Conservation (phyloP, 2,888 invertebrate genomes). For the Apoderus coryli region DNA sequence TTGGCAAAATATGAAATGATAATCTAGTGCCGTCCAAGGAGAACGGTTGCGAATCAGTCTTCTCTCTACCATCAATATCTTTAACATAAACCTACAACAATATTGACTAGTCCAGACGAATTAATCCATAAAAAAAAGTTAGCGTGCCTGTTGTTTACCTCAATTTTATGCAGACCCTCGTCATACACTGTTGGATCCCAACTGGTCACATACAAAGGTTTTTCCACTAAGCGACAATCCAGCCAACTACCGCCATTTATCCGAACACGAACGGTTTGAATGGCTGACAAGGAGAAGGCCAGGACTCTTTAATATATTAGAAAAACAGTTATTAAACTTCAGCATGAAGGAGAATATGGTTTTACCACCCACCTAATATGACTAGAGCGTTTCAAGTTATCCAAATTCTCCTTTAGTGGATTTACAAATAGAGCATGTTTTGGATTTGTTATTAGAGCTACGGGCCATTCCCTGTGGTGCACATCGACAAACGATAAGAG, state of each 20-base stretch:
- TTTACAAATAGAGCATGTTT: constrained; percentile 64
- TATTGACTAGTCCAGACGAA: constrained; percentile 9
- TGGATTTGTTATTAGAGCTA: constrained; percentile 79
- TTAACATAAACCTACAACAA: constrained; percentile 38
- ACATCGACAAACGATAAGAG: constrained; percentile 74
- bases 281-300: constrained; percentile 55
- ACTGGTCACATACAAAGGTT: constrained; percentile 54
- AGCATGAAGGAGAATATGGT: not conserved
- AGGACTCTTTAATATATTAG: constrained; percentile 43
- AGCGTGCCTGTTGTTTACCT: constrained; percentile 29
- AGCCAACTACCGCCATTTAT: constrained; percentile 53
- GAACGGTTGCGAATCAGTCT: constrained; percentile 52
- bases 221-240: constrained; percentile 42
- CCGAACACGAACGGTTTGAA: constrained; percentile 49
- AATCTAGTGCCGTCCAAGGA: constrained; percentile 57
- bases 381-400: constrained; percentile 51
- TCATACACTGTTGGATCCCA: constrained; percentile 59
- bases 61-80: constrained; percentile 43
- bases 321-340: constrained; percentile 1
- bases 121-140: not conserved
- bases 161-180: constrained; percentile 51
- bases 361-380: constrained; percentile 49
- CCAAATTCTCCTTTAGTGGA: constrained; percentile 57
- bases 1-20: constrained; percentile 49
- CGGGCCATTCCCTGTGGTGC: constrained; percentile 63